Percentiles rank a stretch among this genome's conserved stretches.
Evolutionary conservation across 2,113 vertebrate species (phyloP).

Genomic region (Gambusia affinis): DNA sequence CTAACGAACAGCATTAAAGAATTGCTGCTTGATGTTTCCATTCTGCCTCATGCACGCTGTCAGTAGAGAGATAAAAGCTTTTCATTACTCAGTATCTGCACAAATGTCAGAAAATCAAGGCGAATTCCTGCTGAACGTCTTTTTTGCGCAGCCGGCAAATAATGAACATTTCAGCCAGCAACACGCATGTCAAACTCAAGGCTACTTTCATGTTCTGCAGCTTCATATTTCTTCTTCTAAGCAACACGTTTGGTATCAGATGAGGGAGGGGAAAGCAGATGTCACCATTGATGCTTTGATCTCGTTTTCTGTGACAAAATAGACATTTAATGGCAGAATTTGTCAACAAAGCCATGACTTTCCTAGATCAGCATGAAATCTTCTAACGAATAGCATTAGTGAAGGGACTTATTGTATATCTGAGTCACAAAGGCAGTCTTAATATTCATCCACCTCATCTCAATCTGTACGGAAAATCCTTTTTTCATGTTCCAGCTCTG

Average conservation of each 20-base stretch:
- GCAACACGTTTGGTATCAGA: not conserved
- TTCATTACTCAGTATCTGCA: constrained; percentile 35
- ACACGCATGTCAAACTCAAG: constrained; percentile 15
- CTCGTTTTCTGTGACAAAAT: not conserved
- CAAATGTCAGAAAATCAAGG: constrained; percentile 50
- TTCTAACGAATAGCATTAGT: not conserved
- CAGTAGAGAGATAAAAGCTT: constrained; percentile 49
- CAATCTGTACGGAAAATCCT: not conserved
- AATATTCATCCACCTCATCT: not conserved
- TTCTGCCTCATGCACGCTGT: constrained; percentile 12
- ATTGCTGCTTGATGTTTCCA: constrained; percentile 21
- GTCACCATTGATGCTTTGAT: not conserved
- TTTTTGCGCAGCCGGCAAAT: constrained; percentile 46
- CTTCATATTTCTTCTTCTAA: not conserved
- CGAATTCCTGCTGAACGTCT: constrained; percentile 27
- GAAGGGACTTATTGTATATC: not conserved
- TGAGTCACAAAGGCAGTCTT: not conserved
- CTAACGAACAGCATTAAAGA: constrained; percentile 19
- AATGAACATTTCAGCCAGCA: constrained; percentile 12
- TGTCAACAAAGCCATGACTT: not conserved
- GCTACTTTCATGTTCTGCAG: constrained; percentile 16
- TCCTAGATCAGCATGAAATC: not conserved
- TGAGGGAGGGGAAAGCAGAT: not conserved
- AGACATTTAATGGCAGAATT: not conserved
- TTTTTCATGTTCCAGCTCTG: not conserved